Base-by-base conservation (phyloP, 2,113 vertebrate species). In the Perca fluviatilis region DNA sequence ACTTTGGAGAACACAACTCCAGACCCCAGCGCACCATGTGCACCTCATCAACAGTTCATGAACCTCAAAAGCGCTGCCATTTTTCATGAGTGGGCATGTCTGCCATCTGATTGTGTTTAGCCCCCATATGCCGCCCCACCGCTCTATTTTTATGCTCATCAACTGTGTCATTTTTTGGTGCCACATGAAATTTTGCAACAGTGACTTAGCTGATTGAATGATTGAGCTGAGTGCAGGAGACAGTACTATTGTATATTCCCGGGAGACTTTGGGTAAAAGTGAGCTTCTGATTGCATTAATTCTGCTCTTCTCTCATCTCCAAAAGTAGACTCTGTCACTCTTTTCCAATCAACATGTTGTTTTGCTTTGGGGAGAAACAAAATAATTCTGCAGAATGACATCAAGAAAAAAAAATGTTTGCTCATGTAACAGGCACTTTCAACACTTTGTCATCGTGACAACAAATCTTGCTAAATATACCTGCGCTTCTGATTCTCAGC, bases 101-200 rank as follows among this genome's bases (percentile, higher is more conserved):
- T 89, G 75, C 84, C 89, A 88, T 94, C 86, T 93, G 91, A 93
- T 88, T 85, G 85, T 84, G 74, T 88, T 93, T 89, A 91, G 77
- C 72, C 64, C 30, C 54, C 46, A 74, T 8, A 64, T 53, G 18
- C 71, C 33, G 4, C 30, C 33, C 19, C 54, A 43, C n/a, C 12
- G 0, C 33, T 58, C 33, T 60, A 46, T 60, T 71, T 80, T 77
- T 78, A 66, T 61, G 61, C 75, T 79, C 79, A 78, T 89, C 81
- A 82, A 65, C 79, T 74, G 47, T 50, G 61, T 80, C 84, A 86
- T 46, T 51, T 51, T 85, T 87, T 75, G 61, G 67, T 62, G 82
- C 3, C 68, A 60, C 63, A 67, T 67, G 61, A 13, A 3, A 77
- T 40, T 74, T 64, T 62, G 71, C 46, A 86, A 53, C 50, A 54